Evolutionary conservation across 2,113 vertebrate genomes (phyloP), one percentile per base, ranked within the genome.

Genomic region (Cottus gobio): DNA sequence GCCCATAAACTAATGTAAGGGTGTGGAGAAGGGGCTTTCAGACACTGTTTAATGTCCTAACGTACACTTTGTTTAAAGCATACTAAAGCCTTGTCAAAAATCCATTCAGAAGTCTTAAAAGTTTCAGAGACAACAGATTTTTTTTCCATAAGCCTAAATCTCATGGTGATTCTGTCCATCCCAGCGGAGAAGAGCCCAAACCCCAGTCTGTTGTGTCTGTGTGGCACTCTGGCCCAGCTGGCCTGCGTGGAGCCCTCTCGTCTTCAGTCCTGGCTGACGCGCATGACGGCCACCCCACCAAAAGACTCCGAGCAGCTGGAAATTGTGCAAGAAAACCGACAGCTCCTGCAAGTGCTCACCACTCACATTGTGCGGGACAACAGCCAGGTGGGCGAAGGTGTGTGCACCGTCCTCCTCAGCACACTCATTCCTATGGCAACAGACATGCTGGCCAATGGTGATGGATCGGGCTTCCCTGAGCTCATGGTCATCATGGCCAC

Each of bases 401-500:
- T 98, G 68, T 99, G 98, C 93, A 97, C 97, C 0, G 98, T 99
- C 75, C 96, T 99, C 3, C 95, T 99, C 84, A 97, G 96, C 78
- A 99, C 98, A 1, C 95, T 99, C 24, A 96, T 99, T 60, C 98
- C 98, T 18, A 99, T 99, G 98, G 98, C 98, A 52, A 98, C 97
- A 1, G 97, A 99, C 78, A 99, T 99, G 97, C 86, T 99, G 89
- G 91, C 97, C 74, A 98, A 95, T 0, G 97, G 98, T 0, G 98
- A 99, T 63, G 98, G 98, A 66, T 96, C 98, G 0, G 98, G 98
- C 50, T 99, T 99, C 63, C 98, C 98, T 0, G 98, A 99, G 65
- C 97, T 99, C 78, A 98, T 99, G 97, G 95, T 98, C 3, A 98
- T 99, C 89, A 99, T 99, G 98, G 97, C 96, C 8, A 99, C 98